Evolutionary conservation across 2,113 vertebrate genomes (phyloP).

Genomic region (Equus przewalskii): DNA sequence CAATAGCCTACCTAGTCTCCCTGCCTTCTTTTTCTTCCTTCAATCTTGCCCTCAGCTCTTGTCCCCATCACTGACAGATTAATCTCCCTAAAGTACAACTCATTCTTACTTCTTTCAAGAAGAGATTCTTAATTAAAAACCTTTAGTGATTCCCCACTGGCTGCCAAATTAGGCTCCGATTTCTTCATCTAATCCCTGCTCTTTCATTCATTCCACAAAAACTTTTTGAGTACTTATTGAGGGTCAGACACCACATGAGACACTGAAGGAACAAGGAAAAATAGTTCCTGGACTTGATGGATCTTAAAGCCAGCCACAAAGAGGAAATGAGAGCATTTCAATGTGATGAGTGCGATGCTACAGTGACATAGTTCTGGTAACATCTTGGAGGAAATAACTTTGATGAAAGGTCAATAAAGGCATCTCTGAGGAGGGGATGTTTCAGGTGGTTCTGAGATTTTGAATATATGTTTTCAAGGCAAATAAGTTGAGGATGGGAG

Average conservation of each 20-base stretch:
- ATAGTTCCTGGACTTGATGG: background rate
- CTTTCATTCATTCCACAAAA: slow-evolving; percentile 23
- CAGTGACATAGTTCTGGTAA: background rate
- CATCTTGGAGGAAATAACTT: background rate
- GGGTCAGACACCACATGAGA: background rate
- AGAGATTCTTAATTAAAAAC: background rate
- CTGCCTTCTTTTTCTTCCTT: background rate
- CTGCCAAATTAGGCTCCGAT: background rate
- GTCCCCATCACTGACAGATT: background rate
- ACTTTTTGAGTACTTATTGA: background rate
- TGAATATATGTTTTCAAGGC: background rate
- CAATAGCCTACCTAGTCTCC: background rate
- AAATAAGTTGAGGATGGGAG: background rate
- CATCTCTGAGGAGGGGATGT: background rate
- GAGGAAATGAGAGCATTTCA: background rate
- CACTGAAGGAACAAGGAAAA: background rate
- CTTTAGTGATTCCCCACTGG: background rate
- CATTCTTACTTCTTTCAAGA: background rate
- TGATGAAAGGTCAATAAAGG: background rate
- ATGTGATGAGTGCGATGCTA: background rate
- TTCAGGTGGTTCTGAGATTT: background rate
- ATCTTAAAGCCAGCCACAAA: background rate
- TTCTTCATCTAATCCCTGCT: background rate
- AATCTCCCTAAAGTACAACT: background rate
- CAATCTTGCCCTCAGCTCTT: background rate